These are phyloP conservation scores for Shargacucullia verbasci DNA, from an alignment of 2,888 invertebrate species.

Conservation along the genomic window DNA sequence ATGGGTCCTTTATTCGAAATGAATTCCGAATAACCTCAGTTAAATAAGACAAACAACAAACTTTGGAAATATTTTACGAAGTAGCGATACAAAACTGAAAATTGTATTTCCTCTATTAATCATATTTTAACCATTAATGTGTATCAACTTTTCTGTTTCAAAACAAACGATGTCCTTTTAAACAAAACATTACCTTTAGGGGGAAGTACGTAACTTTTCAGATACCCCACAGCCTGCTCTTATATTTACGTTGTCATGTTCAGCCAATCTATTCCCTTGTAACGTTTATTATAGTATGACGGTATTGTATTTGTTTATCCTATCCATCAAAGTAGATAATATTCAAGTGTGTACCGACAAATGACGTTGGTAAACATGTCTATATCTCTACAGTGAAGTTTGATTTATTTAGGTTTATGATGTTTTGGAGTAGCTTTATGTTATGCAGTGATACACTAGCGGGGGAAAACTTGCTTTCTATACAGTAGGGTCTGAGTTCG, in stretches of 20 bases:
- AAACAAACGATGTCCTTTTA: slow-evolving; percentile 21
- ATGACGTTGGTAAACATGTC: slow-evolving; percentile 31
- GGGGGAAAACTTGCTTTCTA: no score
- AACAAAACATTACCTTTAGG: slow-evolving; percentile 14
- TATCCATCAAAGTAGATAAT: slow-evolving; percentile 30
- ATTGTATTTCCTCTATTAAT: slow-evolving; percentile 1
- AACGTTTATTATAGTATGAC: background rate
- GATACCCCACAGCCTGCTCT: slow-evolving; percentile 1
- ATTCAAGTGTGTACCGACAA: slow-evolving; percentile 8
- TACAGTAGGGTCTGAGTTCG: no score
- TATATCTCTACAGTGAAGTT: background rate
- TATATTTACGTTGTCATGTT: slow-evolving; percentile 15
- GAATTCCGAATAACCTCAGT: no score
- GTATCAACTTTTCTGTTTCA: slow-evolving; percentile 12
- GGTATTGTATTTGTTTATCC: slow-evolving; percentile 28
- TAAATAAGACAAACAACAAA: no score
- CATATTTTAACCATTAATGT: slow-evolving; percentile 1
- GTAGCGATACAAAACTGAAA: background rate
- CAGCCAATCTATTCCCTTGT: slow-evolving; percentile 13
- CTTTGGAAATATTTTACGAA: no score
- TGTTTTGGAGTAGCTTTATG: no score
- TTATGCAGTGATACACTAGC: no score
- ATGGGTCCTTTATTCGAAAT: no score
- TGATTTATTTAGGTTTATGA: no score
- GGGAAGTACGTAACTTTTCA: slow-evolving; percentile 31